A percentile compares a stretch with the other conserved stretches of the same genome.
Evolutionary conservation across 2,113 vertebrate genomes (phyloP).

Genomic region (Ivindomyrus marchei): DNA sequence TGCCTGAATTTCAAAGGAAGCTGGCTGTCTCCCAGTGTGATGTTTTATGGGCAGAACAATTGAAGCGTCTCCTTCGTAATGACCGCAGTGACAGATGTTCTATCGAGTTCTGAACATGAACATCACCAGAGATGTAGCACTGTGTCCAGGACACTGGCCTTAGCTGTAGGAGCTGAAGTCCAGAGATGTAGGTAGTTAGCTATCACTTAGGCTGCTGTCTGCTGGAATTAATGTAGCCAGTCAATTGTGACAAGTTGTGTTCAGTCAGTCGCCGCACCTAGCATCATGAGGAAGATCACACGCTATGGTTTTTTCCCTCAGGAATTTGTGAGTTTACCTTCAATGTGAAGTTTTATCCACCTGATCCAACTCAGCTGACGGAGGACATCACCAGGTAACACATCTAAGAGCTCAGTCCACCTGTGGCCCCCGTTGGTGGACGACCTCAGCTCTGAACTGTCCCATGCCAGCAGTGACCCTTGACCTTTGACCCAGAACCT

Average conservation of each 20-base stretch:
- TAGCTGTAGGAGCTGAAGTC: neutral
- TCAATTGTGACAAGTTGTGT: neutral
- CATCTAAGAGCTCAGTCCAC: neutral
- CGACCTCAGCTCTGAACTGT: neutral
- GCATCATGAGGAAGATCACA: neutral
- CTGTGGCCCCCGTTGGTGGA: neutral
- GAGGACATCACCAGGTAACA: slow-evolving; percentile 94
- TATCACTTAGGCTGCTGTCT: neutral
- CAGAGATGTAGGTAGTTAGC: neutral
- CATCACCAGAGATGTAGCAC: neutral
- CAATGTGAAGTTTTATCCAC: slow-evolving; percentile 72
- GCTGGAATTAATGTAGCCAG: neutral
- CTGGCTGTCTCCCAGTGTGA: neutral
- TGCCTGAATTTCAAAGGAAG: neutral
- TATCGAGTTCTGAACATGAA: neutral
- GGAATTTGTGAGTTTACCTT: slow-evolving; percentile 77
- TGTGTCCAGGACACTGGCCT: neutral
- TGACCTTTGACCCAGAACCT: neutral
- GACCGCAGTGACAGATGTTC: neutral
- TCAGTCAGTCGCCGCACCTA: neutral
- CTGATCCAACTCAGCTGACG: slow-evolving; percentile 90
- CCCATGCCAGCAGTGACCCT: neutral
- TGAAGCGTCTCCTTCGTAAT: neutral
- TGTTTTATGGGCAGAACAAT: neutral
- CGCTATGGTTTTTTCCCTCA: slow-evolving; percentile 20